Conservation (phyloP, 2,797 vertebrate genomes). For the Sternotherus odoratus region DNA sequence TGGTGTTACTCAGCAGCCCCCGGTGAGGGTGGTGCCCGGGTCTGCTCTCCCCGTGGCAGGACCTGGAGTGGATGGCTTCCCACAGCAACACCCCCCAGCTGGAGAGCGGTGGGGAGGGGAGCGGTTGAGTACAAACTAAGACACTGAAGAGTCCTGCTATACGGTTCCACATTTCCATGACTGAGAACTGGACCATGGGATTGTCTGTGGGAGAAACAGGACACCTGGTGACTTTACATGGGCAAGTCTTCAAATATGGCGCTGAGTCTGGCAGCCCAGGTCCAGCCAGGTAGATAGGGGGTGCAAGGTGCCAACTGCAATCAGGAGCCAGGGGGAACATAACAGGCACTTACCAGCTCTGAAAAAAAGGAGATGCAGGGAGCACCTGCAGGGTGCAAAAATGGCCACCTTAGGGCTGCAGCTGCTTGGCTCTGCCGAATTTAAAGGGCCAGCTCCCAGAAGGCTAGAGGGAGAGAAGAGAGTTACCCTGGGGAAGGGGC, state of each 20-base stretch:
- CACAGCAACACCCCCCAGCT: not conserved
- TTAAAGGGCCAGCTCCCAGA: not conserved
- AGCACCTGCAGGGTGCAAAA: not conserved
- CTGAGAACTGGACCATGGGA: not conserved
- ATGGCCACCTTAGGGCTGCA: not conserved
- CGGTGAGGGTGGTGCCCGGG: not conserved
- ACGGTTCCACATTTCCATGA: not conserved
- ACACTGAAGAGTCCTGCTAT: not conserved
- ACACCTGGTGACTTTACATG: not conserved
- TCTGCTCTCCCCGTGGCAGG: not conserved
- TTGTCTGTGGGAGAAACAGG: not conserved
- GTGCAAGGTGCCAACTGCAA: not conserved
- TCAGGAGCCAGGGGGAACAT: not conserved
- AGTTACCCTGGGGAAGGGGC: not conserved
- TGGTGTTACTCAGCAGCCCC: not conserved
- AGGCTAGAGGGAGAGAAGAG: not conserved
- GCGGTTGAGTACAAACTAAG: not conserved
- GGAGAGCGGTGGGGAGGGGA: too few species aligned
- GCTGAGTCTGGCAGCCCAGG: not conserved
- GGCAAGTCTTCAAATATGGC: not conserved
- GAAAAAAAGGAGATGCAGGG: not conserved
- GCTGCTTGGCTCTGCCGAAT: not conserved
- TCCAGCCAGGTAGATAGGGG: not conserved
- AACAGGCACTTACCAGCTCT: not conserved
- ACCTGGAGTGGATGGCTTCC: not conserved